Conservation (phyloP, 1,140 invertebrate species). For the Zaprionus taronus region DNA sequence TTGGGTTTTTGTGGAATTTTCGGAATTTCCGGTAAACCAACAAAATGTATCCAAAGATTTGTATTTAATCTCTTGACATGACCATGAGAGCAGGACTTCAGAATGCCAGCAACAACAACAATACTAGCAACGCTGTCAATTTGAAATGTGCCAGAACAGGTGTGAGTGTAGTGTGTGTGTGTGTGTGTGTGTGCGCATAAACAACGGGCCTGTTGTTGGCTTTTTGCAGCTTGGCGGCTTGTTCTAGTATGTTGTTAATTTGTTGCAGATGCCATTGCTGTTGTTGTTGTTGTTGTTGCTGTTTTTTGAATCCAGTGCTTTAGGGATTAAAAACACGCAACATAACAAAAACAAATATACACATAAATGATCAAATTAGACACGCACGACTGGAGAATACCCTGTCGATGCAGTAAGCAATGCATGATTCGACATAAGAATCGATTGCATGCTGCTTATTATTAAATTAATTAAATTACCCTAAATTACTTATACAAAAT, state of each 20-base stretch:
- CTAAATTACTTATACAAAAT: no score
- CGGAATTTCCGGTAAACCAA: conserved; percentile 48
- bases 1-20: conserved; percentile 32
- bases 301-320: conserved; percentile 69
- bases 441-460: no score
- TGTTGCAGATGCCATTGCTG: conserved; percentile 57
- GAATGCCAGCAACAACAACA: conserved; percentile 18
- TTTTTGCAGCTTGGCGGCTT: conserved; percentile 70
- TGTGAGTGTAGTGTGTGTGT: conserved; percentile 25
- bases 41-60: conserved; percentile 62
- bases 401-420: background rate
- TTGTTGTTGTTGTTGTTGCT: conserved; percentile 40
- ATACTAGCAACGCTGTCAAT: background rate
- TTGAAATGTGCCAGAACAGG: conserved; percentile 9
- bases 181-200: conserved; percentile 37
- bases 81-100: conserved; percentile 51
- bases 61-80: conserved; percentile 75
- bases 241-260: conserved; percentile 68
- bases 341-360: conserved; percentile 26
- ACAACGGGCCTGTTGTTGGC: conserved; percentile 71
- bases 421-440: background rate
- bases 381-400: background rate
- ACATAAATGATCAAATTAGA: conserved; percentile 16
- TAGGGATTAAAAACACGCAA: conserved; percentile 69
- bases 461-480: no score